These are phyloP conservation scores for Phataginus tricuspis DNA, from an alignment of 2,797 vertebrate species.

Conservation along the genomic window DNA sequence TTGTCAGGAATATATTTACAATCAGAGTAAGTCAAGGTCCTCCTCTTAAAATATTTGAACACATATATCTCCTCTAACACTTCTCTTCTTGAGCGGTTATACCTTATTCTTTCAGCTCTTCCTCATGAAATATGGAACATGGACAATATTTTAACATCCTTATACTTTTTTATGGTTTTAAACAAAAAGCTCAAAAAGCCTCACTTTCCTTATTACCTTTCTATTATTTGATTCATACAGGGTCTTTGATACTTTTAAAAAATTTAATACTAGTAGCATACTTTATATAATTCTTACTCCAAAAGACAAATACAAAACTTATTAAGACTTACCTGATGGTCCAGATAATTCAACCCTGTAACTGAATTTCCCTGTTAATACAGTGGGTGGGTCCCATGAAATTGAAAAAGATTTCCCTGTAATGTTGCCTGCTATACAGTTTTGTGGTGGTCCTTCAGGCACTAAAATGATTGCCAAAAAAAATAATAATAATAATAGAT, in stretches of 20 bases:
- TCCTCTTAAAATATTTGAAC: slow-evolving; percentile 7
- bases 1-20: background rate
- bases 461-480: slow-evolving; percentile 86
- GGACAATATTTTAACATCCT: background rate
- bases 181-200: background rate
- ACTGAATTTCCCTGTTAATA: slow-evolving; percentile 93
- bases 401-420: slow-evolving; percentile 92
- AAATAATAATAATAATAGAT: slow-evolving; percentile 48
- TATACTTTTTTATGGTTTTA: background rate
- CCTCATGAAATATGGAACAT: background rate
- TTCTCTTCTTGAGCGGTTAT: background rate
- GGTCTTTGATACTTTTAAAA: background rate
- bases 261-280: background rate
- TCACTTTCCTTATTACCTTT: background rate
- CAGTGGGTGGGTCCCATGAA: slow-evolving; percentile 92
- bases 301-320: background rate
- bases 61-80: background rate
- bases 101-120: background rate
- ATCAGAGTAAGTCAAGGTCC: background rate
- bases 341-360: slow-evolving; percentile 93
- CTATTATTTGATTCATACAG: background rate
- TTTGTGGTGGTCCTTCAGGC: slow-evolving; percentile 95
- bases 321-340: slow-evolving; percentile 89
- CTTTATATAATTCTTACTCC: slow-evolving; percentile 17
- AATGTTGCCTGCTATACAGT: slow-evolving; percentile 88